These are phyloP conservation scores for Protonibea diacanthus DNA, from an alignment of 2,797 vertebrate genomes.

Conservation along the genomic window DNA sequence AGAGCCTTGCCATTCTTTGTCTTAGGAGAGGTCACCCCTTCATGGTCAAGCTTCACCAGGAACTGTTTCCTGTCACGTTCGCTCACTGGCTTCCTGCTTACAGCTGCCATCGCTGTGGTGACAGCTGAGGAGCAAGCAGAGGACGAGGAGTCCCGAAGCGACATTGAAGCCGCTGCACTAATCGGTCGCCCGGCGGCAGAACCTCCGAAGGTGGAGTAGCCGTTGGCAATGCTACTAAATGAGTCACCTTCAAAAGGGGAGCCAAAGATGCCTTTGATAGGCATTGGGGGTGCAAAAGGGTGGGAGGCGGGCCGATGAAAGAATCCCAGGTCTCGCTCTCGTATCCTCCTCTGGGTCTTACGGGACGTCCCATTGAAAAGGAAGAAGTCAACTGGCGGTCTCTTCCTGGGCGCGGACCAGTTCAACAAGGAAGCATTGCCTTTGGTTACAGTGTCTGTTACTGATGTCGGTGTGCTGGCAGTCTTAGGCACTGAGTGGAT, in stretches of 20 bases:
- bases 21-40: conserved; percentile 98
- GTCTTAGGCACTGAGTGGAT: conserved; percentile 86
- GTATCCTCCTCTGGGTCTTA: conserved; percentile 84
- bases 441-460: conserved; percentile 74
- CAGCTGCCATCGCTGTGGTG: conserved; percentile 46
- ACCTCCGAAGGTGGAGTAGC: conserved; percentile 89
- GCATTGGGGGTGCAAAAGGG: conserved; percentile 66
- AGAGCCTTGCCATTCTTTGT: conserved; percentile 95
- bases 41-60: conserved; percentile 96
- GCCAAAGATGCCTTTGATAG: conserved; percentile 91
- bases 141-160: conserved; percentile 57
- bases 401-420: conserved; percentile 90
- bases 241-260: conserved; percentile 94
- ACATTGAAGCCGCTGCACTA: conserved; percentile 46
- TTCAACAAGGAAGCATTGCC: conserved; percentile 85
- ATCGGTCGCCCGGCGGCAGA: conserved; percentile 57
- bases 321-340: conserved; percentile 88
- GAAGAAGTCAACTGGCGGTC: conserved; percentile 91
- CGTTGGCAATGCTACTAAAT: conserved; percentile 96
- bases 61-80: conserved; percentile 90
- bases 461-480: conserved; percentile 42
- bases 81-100: conserved; percentile 63
- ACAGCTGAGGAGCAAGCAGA: conserved; percentile 62
- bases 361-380: conserved; percentile 91
- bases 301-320: conserved; percentile 85